Percentiles rank a stretch among this genome's conserved stretches.
These are phyloP conservation scores for Hyles vespertilio DNA, from an alignment of 1,140 invertebrate genomes.

Conservation along the genomic window DNA sequence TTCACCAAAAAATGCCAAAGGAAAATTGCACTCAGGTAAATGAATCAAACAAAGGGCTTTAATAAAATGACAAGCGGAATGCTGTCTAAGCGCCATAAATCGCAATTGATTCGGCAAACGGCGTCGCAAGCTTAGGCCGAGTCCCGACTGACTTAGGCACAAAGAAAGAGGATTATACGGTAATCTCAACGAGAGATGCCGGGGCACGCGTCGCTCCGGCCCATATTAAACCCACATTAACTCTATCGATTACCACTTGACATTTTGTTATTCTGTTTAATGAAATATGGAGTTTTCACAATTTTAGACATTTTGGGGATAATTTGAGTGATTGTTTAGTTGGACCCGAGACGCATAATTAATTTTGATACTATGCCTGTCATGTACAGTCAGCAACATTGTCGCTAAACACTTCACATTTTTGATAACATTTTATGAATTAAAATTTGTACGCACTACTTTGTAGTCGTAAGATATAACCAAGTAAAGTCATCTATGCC, in stretches of 20 bases:
- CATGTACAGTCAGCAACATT: no score
- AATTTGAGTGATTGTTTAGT: no score
- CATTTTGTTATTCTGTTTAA: constrained; percentile 19
- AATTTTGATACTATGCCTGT: no score
- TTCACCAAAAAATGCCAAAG: background rate
- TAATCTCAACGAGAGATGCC: constrained; percentile 53
- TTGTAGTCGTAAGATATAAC: no score
- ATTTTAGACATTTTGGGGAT: no score
- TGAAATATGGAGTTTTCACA: no score
- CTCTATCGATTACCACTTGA: constrained; percentile 46
- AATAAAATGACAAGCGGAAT: constrained; percentile 16
- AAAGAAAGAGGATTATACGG: constrained; percentile 54
- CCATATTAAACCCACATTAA: constrained; percentile 62
- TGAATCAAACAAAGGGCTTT: constrained; percentile 5
- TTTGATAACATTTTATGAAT: no score
- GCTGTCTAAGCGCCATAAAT: constrained; percentile 26
- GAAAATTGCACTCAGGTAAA: background rate
- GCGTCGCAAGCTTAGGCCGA: constrained; percentile 27
- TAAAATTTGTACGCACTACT: no score
- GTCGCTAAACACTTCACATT: no score
- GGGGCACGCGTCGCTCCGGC: constrained; percentile 48
- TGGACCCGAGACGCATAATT: no score
- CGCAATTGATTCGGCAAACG: constrained; percentile 39
- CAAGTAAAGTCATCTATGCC: no score
- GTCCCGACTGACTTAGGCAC: constrained; percentile 45